Evolutionary conservation across 1,140 invertebrate genomes (phyloP), one percentile per base, ranked within the genome.

Genomic region (Heliconius melpomene): DNA sequence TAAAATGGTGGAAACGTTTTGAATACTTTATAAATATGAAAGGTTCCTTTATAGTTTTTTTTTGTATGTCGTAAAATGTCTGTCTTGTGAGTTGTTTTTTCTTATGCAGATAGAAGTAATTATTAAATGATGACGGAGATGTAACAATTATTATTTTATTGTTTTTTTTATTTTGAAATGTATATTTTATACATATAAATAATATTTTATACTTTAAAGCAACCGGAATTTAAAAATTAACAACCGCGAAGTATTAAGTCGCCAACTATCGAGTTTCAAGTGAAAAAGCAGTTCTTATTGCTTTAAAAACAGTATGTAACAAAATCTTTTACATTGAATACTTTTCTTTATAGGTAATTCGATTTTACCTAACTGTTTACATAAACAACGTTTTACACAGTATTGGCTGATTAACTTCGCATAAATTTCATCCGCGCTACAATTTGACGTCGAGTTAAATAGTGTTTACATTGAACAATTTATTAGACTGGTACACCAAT

Each of bases 1-100:
- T 32, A 36, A 72, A 72, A 38, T 38, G 36, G 29, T 72, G 71
- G 71, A 72, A 72, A 72, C 71, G 71, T 72, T 72, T 29, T 16
- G 40, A 16, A 36, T 18, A 23, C 7, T 36, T 71, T 38, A 72
- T 36, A 38, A 36, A 38, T 38, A 72, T 72, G 29, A 72, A 72
- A 72, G 71, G 71, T 72, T 71, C 26, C 32, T 71, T 71, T 29
- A 18, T 36, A 32, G 13, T 71, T 36, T 38, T 72, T 36, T 72
- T 72, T 72, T 72, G 38, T 72, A 38, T 72, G 71, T 72, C 71
- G 71, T 72, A 72, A 72, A 72, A 66, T 26, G 26, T 26, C 0
- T 5, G 57, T 23, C 23, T 6, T 66, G n/a, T 13, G 50, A 18
- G 16, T 52, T 52, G n/a, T 66, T 66, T 66, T 11, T 66, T 26